phyloP scores from a whole-genome alignment of 2,113 vertebrate genomes.

The Peromyscus polionotus region DNA sequence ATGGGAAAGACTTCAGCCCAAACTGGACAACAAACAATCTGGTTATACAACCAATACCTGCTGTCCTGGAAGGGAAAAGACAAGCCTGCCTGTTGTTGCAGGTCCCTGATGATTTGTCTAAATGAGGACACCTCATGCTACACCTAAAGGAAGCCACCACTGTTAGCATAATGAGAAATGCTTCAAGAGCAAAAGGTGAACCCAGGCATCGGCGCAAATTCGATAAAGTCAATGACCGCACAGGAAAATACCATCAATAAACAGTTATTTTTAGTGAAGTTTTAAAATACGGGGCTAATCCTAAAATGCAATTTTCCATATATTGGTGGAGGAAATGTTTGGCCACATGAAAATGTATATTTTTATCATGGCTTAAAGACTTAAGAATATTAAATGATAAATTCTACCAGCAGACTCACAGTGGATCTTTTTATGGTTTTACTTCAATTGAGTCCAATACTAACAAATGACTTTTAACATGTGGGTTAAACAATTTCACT shows the following conservation, averaged over 20 bases:
- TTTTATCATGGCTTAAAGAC: not conserved
- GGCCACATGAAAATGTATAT: not conserved
- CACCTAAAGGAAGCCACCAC: not conserved
- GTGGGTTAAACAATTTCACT: not conserved
- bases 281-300: not conserved
- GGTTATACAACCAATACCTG: not conserved
- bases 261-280: fast-evolving
- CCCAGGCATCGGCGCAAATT: not conserved
- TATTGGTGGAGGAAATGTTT: not conserved
- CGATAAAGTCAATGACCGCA: fast-evolving
- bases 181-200: not conserved
- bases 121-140: not conserved
- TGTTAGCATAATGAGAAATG: not conserved
- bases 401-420: not conserved
- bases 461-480: not conserved
- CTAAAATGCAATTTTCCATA: not conserved
- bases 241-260: not conserved
- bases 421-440: not conserved
- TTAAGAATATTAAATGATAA: not conserved
- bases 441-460: not conserved
- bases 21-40: not conserved
- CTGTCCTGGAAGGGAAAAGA: not conserved
- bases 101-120: not conserved
- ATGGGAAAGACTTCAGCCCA: not conserved
- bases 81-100: not conserved